phyloP scores from a whole-genome alignment of 2,888 invertebrate genomes.

The Crepidodera aurea region DNA sequence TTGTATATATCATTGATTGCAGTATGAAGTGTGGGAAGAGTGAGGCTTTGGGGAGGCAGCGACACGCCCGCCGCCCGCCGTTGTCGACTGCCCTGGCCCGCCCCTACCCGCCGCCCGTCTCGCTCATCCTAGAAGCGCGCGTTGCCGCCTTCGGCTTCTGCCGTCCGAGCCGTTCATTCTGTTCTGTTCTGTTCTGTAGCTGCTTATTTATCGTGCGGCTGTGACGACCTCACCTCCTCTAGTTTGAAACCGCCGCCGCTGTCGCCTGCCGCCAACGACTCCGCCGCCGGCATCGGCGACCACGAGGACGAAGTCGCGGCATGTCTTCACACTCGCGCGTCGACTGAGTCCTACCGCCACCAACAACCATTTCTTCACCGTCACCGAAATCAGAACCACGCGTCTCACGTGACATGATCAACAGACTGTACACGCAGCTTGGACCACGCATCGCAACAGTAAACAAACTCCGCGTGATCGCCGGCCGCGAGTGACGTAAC shows the following conservation, averaged over 20 bases:
- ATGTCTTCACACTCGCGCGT: slow-evolving; percentile 33
- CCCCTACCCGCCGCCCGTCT: slow-evolving; percentile 51
- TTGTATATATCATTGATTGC: slow-evolving; percentile 62
- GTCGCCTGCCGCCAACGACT: slow-evolving; percentile 11
- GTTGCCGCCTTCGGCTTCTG: slow-evolving; percentile 59
- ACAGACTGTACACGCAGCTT: slow-evolving; percentile 57
- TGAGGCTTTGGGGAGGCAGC: slow-evolving; percentile 59
- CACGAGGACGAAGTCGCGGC: slow-evolving; percentile 32
- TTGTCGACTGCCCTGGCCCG: slow-evolving; percentile 26
- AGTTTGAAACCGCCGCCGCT: slow-evolving; percentile 29
- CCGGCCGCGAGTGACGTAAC: slow-evolving; percentile 46
- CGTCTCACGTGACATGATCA: slow-evolving; percentile 59
- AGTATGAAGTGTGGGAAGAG: slow-evolving; percentile 60
- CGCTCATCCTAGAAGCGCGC: slow-evolving; percentile 61
- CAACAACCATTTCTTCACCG: slow-evolving; percentile 27
- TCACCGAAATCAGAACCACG: slow-evolving; percentile 36
- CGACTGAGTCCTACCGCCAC: slow-evolving; percentile 20
- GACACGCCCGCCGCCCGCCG: slow-evolving; percentile 59
- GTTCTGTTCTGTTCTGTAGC: slow-evolving; percentile 59
- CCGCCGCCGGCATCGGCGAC: slow-evolving; percentile 24
- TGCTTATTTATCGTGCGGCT: slow-evolving; percentile 62
- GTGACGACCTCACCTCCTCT: slow-evolving; percentile 55
- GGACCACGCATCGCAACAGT: slow-evolving; percentile 49
- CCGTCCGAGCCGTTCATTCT: slow-evolving; percentile 55
- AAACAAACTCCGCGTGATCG: slow-evolving; percentile 44